Percentiles rank a stretch among this genome's conserved stretches.
These are phyloP conservation scores for Steromphala cineraria DNA, from an alignment of 2,888 invertebrate species.

Conservation along the genomic window DNA sequence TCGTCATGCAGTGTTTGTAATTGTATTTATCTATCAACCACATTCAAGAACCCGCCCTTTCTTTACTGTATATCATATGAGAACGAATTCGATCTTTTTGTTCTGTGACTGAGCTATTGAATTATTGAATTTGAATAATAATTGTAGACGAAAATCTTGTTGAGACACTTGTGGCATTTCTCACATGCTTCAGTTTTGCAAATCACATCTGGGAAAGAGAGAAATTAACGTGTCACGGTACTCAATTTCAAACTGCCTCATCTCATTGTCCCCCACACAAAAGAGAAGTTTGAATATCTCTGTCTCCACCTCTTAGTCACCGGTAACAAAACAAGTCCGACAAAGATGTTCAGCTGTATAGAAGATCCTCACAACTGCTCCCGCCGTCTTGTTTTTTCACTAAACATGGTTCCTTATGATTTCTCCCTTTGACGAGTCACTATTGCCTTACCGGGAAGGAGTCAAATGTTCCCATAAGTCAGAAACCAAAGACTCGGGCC, in stretches of 20 bases:
- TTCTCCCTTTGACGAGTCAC: no score
- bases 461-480: conserved; percentile 6
- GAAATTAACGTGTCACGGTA: conserved; percentile 5
- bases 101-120: no score
- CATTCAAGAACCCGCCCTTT: no score
- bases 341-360: background rate
- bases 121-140: no score
- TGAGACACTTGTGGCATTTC: background rate
- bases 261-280: background rate
- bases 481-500: background rate
- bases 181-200: background rate
- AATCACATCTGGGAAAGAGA: background rate
- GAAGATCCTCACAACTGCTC: no score
- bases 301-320: background rate
- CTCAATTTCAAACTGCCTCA: background rate
- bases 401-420: no score
- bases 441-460: background rate
- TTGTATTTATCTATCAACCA: no score
- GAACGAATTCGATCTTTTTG: no score
- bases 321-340: background rate
- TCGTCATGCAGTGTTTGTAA: no score
- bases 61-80: no score
- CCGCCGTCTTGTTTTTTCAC: no score
- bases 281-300: background rate
- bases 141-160: no score